Conservation (phyloP, 2,797 vertebrate species). For the Helarctos malayanus region DNA sequence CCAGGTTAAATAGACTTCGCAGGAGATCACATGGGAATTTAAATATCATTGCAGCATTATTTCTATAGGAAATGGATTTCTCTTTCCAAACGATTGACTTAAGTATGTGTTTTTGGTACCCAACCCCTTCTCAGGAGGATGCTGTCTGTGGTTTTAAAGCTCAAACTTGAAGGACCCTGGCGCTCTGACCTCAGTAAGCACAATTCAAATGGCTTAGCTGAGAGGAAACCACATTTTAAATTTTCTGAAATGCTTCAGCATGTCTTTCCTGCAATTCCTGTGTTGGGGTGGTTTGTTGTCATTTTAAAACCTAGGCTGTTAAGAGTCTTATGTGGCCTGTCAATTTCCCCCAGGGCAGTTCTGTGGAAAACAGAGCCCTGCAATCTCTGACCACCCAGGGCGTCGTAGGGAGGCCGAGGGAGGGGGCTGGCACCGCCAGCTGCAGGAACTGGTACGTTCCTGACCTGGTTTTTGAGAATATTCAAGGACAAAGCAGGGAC, state of each 20-base stretch:
- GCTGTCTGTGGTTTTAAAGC: not conserved
- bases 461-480: slow-evolving; percentile 74
- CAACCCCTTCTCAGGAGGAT: not conserved
- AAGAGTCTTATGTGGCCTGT: not conserved
- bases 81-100: not conserved
- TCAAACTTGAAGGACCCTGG: not conserved
- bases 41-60: not conserved
- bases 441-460: slow-evolving; percentile 13
- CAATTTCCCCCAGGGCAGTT: not conserved
- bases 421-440: not conserved
- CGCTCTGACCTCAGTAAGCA: not conserved
- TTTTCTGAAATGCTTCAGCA: not conserved
- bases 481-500: slow-evolving; percentile 72
- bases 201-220: not conserved
- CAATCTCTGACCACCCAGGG: not conserved
- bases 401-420: not conserved
- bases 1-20: not conserved
- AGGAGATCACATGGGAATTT: not conserved
- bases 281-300: not conserved
- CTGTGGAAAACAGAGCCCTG: not conserved
- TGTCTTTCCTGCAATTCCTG: not conserved
- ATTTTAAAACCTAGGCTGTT: not conserved
- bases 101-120: not conserved
- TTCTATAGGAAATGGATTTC: not conserved
- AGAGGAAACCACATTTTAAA: not conserved